Conservation (phyloP, 2,797 vertebrate genomes). For the Ptychobarbus kaznakovi region DNA sequence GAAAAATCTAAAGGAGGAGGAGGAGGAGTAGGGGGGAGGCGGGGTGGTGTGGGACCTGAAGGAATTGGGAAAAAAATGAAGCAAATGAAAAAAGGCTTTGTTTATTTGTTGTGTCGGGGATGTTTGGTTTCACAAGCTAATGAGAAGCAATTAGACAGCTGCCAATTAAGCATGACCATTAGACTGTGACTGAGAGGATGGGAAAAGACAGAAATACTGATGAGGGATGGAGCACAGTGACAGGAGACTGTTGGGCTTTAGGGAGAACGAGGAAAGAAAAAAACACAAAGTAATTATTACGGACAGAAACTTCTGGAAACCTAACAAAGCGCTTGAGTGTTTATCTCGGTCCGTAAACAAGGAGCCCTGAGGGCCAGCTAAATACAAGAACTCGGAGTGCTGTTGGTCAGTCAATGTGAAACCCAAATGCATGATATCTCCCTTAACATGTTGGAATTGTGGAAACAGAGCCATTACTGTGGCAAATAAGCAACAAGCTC, state of each 20-base stretch:
- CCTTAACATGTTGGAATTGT: slow-evolving; percentile 31
- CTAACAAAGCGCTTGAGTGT: slow-evolving; percentile 13
- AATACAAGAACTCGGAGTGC: slow-evolving; percentile 15
- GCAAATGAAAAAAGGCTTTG: slow-evolving; percentile 44
- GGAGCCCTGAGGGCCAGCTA: neutral
- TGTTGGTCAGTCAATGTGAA: slow-evolving; percentile 24
- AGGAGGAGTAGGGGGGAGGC: slow-evolving; percentile 43
- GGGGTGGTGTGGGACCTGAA: slow-evolving; percentile 25
- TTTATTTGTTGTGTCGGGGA: slow-evolving; percentile 69
- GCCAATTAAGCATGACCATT: slow-evolving; percentile 80
- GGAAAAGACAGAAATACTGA: slow-evolving; percentile 55
- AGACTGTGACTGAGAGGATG: slow-evolving; percentile 69
- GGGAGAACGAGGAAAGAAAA: neutral
- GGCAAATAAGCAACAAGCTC: slow-evolving; percentile 37
- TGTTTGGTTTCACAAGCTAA: slow-evolving; percentile 77
- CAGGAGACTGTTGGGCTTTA: slow-evolving; percentile 28
- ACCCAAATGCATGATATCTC: slow-evolving; percentile 25
- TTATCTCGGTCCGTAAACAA: slow-evolving; percentile 29
- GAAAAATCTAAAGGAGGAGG: slow-evolving; percentile 15
- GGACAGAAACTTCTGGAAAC: slow-evolving; percentile 31
- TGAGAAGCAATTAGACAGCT: slow-evolving; percentile 79
- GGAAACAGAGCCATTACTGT: slow-evolving; percentile 42
- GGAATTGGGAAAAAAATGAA: neutral
- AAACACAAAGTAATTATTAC: neutral
- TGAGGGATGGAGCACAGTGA: slow-evolving; percentile 31